A percentile compares a stretch with the other conserved stretches of the same genome.
Evolutionary conservation across 2,888 invertebrate genomes (phyloP).

Genomic region (Coleophora deauratella): DNA sequence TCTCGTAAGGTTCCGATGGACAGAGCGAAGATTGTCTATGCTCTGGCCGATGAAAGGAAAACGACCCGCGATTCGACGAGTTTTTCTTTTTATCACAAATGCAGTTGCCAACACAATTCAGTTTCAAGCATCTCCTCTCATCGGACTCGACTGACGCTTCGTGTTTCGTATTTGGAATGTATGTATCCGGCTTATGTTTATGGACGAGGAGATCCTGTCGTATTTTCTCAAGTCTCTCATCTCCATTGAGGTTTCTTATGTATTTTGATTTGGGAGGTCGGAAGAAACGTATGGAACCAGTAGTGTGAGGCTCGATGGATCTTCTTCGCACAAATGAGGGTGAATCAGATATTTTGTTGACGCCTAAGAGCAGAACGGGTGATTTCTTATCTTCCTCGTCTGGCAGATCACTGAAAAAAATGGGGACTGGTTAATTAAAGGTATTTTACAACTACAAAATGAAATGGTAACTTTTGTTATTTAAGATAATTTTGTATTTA

Average conservation of each 20-base stretch:
- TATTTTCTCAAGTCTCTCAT: conserved; percentile 62
- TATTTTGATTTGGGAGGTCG: conserved; percentile 63
- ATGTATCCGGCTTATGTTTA: conserved; percentile 56
- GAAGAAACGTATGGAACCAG: conserved; percentile 60
- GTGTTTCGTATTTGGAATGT: conserved; percentile 53
- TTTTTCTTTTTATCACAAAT: conserved; percentile 55
- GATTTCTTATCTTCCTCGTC: conserved; percentile 75
- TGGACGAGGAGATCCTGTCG: conserved; percentile 59
- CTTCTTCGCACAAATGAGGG: conserved; percentile 55
- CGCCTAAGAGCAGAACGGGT: conserved; percentile 75
- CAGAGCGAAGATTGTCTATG: conserved; percentile 42
- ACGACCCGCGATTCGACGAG: conserved; percentile 55
- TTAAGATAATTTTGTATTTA: neutral
- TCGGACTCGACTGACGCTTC: conserved; percentile 50
- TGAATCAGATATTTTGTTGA: conserved; percentile 72
- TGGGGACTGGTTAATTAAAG: too few species aligned
- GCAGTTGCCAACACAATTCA: conserved; percentile 57
- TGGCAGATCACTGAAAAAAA: conserved; percentile 73
- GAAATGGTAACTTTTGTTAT: too few species aligned
- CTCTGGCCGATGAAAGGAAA: conserved; percentile 60
- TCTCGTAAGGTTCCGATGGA: conserved; percentile 43
- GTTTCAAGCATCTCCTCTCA: conserved; percentile 41
- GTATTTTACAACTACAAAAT: neutral
- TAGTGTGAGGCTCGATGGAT: conserved; percentile 48
- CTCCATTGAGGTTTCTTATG: conserved; percentile 59